Conservation (phyloP, 2,888 invertebrate genomes). For the Heliconius aoede region DNA sequence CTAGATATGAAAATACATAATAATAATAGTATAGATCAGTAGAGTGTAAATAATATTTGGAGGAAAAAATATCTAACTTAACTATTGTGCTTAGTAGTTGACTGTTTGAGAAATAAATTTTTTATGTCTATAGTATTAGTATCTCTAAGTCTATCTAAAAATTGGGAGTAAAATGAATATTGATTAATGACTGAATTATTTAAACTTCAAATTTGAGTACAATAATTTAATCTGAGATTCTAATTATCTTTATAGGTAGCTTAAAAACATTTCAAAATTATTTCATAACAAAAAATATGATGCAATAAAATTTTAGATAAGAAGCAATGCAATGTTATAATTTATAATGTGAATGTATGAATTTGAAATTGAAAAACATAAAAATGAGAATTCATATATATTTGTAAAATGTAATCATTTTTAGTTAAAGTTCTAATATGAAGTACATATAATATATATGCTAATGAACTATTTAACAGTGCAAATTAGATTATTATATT, state of each 20-base stretch:
- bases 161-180: not conserved
- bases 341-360: not conserved
- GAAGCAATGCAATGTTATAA: not conserved
- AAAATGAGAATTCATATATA: not conserved
- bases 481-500: not conserved
- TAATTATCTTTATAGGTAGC: not conserved
- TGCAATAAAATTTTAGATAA: slow-evolving; percentile 7
- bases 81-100: too few species aligned
- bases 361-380: not conserved
- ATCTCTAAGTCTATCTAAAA: too few species aligned
- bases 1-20: too few species aligned
- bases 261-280: not conserved
- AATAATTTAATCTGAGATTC: not conserved
- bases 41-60: too few species aligned
- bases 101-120: too few species aligned
- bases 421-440: not conserved
- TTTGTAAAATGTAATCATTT: not conserved
- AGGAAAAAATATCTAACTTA: too few species aligned
- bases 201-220: not conserved
- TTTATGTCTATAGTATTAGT: too few species aligned
- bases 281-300: not conserved
- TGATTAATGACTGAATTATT: not conserved
- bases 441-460: not conserved
- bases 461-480: not conserved
- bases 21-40: too few species aligned